Evolutionary conservation across 2,113 vertebrate genomes (phyloP).

Genomic region (Lipotes vexillifer): DNA sequence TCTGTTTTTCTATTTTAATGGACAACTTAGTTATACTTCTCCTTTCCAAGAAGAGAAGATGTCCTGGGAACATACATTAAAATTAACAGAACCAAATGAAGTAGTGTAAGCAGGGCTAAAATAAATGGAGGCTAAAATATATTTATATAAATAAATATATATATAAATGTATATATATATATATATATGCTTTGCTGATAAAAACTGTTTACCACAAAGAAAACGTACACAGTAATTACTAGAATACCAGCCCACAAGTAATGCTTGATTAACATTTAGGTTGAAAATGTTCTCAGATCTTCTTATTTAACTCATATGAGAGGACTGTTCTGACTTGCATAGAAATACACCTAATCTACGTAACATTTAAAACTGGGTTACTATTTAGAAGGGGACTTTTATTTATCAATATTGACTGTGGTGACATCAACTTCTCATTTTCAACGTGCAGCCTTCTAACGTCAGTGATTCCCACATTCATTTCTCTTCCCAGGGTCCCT

Average conservation of each 20-base stretch:
- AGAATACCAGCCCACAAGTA: background rate
- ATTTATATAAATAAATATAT: too few relatives aligned
- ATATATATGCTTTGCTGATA: background rate
- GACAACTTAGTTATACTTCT: background rate
- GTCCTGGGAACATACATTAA: background rate
- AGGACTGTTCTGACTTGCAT: background rate
- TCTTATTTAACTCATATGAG: background rate
- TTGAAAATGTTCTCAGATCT: background rate
- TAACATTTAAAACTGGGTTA: background rate
- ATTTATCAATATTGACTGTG: background rate
- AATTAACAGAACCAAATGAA: background rate
- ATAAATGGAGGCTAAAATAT: background rate
- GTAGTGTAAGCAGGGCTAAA: background rate
- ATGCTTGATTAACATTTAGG: background rate
- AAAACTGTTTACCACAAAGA: background rate
- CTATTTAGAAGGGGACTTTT: background rate
- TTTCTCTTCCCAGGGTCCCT: background rate
- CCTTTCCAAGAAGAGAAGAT: background rate
- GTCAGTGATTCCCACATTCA: background rate
- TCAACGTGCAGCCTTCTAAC: background rate
- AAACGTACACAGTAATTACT: background rate
- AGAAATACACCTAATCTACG: background rate
- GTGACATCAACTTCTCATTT: background rate
- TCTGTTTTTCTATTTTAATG: background rate
- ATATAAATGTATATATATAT: too few relatives aligned